Evolutionary conservation across 2,113 vertebrate genomes (phyloP), one percentile per base, ranked within the genome.

Genomic region (Sprattus sprattus): DNA sequence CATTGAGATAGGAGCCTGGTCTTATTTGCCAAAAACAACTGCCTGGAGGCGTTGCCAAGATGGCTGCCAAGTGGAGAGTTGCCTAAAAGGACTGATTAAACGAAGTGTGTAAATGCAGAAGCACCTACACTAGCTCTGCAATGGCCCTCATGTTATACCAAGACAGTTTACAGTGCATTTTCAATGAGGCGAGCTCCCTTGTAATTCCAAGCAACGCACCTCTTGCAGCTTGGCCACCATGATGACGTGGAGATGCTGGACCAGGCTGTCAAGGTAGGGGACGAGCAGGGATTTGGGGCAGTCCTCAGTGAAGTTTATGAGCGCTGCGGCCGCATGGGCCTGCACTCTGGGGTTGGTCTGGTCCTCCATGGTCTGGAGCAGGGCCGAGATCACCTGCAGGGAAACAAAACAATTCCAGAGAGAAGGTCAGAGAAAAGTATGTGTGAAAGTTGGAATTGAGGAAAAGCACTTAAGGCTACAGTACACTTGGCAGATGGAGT

Each of bases 221-320:
- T 99, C 98, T 86, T 99, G 97, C 39, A 99, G 94, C 86, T 99
- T 99, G 90, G 97, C 95, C 25, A 97, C 97, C 98, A 99, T 99
- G 88, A 96, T 99, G 90, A 97, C 97, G 64, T 99, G 97, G 54
- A 99, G 96, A 87, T 99, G 98, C 84, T 98, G 97, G 90, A 99
- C 97, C 91, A 99, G 89, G 87, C 94, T 98, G 91, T 99, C 98
- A 91, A 99, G 92, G 87, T 99, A 99, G 0, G 97, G 98, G 89
- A 99, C 93, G 7, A 99, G 97, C 67, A 99, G 94, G 0, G 97
- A 94, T 87, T 99, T 99, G 88, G 98, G 99, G 89, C 99, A 99
- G 92, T 99, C 98, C 91, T 99, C 99, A 1, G 99, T 99, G 85
- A 99, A 99, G 91, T 99, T 99, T 71, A 99, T 99, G 85, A 99